Base-by-base conservation (phyloP, 2,888 invertebrate species). In the Dryadula phaetusa region DNA sequence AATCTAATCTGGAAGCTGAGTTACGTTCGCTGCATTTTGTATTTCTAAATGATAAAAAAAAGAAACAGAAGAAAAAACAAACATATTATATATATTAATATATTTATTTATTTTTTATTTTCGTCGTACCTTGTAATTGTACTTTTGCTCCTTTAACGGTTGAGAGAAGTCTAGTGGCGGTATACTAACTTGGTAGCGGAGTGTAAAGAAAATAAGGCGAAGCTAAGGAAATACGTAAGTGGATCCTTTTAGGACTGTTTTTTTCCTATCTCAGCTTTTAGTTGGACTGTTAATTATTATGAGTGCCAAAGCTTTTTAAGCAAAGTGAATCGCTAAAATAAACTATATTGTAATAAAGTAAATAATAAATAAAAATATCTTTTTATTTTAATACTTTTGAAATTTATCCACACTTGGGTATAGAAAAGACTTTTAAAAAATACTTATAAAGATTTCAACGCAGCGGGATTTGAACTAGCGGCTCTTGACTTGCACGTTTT, bases 171-270 rank as follows among this genome's bases (percentile, higher is more conserved):
- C 34, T 58, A 58, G 58, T 58, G 37, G 44, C 12, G 8, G 46
- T 54, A 28, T 58, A 64, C 28, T 58, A 64, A 47, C 37, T 64
- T n/a, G 46, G 64, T 49, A 54, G 47, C 20, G 58, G 56, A 58
- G 47, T 58, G 46, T 49, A 58, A 58, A 47, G 47, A 47, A 64
- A 64, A 64, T 64, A 64, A 46, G 58, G 28, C n/a, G 47, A 64
- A 49, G 25, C 14, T 20, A 37, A 64, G 56, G 56, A 44, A 58
- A 58, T 40, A 64, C 47, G 32, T 49, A 14, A 56, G 28, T 37
- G 34, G 58, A 54, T 42, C 16, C 18, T 49, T 64, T 49, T 58
- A 64, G 56, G 58, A 14, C n/a, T 49, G 18, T 16, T 22, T 44
- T 20, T 37, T 58, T 46, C 7, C 0, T 58, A 32, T 44, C 12